Evolutionary conservation across 2,888 invertebrate species (phyloP), one percentile per base, ranked within the genome.

Genomic region (Sicus ferrugineus): DNA sequence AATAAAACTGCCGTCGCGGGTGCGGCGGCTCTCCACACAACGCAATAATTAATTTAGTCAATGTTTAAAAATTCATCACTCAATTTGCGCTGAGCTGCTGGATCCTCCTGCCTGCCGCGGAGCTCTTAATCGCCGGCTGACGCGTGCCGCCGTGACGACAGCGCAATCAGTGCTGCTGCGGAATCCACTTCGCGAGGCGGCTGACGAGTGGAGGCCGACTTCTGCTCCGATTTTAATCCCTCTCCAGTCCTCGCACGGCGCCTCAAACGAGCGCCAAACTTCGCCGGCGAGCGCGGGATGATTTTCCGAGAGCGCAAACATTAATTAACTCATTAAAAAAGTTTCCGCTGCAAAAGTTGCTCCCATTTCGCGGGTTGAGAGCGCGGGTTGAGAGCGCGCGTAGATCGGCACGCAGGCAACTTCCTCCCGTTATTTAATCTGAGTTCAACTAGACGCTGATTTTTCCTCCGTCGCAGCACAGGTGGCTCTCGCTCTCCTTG

Each of bases 11-110:
- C n/a, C n/a, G n/a, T n/a, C n/a, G n/a, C n/a, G n/a, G n/a, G n/a
- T n/a, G n/a, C n/a, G n/a, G n/a, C n/a, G n/a, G n/a, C n/a, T n/a
- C n/a, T 14, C 30, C 54, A 50, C 67, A 56, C 58, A 61, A 52
- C 69, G 67, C 76, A 80, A 79, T 81, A 81, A 81, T 76, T 79
- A 81, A 81, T 81, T 81, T 73, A 70, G 77, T 77, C 78, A 80
- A 78, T 80, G 80, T 80, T 81, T 78, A 80, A 81, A 81, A 81
- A 81, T 81, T 81, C 81, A 81, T 79, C 80, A 81, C 78, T 78
- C 81, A 81, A 81, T 81, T 81, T 80, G 79, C 69, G 78, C 76
- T 79, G 79, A 79, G 79, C 79, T 73, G 71, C 70, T n/a, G n/a
- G n/a, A n/a, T n/a, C n/a, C n/a, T n/a, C 34, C 1, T 72, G 56